These are phyloP conservation scores for Halichoeres trimaculatus DNA, from an alignment of 2,113 vertebrate genomes.

Conservation along the genomic window DNA sequence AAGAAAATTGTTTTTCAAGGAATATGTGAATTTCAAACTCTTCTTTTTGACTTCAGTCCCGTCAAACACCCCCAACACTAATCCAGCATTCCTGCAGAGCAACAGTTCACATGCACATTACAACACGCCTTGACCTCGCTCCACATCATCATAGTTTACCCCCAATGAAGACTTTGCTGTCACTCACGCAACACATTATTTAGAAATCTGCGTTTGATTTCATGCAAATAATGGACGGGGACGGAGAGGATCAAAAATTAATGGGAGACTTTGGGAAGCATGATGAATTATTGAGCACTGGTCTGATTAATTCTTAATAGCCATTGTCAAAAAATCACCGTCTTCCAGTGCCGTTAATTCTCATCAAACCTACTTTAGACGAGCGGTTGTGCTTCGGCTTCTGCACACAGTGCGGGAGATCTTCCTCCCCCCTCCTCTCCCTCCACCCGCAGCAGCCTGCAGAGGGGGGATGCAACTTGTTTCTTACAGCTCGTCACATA, in stretches of 20 bases:
- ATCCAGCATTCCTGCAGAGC: neutral
- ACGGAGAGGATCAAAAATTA: slow-evolving; percentile 82
- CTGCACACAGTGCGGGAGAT: neutral
- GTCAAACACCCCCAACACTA: neutral
- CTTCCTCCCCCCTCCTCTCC: slow-evolving; percentile 13
- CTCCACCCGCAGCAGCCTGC: slow-evolving; percentile 11
- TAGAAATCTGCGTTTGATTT: slow-evolving; percentile 77
- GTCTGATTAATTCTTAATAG: slow-evolving; percentile 85
- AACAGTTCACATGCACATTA: slow-evolving; percentile 6
- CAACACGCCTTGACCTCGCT: neutral
- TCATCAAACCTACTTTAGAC: slow-evolving; percentile 73
- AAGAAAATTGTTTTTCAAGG: too few relatives aligned
- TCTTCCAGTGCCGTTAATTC: slow-evolving; percentile 76
- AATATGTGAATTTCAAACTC: neutral
- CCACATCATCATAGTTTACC: slow-evolving; percentile 5
- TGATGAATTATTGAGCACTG: slow-evolving; percentile 80
- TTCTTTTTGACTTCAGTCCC: slow-evolving; percentile 4
- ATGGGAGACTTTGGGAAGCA: slow-evolving; percentile 82
- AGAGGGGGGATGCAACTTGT: slow-evolving; percentile 21
- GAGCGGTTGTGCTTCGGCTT: slow-evolving; percentile 36
- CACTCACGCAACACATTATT: slow-evolving; percentile 72
- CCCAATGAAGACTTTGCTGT: slow-evolving; percentile 30
- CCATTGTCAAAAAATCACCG: slow-evolving; percentile 83
- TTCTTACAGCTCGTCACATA: neutral
- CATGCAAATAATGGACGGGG: slow-evolving; percentile 80